Evolutionary conservation across 2,113 vertebrate species (phyloP).

Genomic region (Ibidorhyncha struthersii): DNA sequence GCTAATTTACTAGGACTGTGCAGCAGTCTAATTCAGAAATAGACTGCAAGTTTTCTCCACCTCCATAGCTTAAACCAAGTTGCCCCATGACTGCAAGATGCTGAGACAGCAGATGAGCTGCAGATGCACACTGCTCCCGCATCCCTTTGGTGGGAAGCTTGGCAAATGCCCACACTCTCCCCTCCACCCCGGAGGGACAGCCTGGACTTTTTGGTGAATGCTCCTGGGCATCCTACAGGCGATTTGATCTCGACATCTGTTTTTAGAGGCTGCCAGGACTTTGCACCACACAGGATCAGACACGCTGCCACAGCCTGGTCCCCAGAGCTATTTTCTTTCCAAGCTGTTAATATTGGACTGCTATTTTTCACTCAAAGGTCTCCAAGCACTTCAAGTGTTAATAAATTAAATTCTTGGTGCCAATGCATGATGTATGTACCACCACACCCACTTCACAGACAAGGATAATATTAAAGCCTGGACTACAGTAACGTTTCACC

Average conservation of each 20-base stretch:
- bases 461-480: not conserved
- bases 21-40: not conserved
- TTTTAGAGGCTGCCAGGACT: not conserved
- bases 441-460: too few species aligned
- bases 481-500: accelerated
- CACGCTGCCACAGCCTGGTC: not conserved
- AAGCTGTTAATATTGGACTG: not conserved
- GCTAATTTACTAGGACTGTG: not conserved
- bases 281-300: not conserved
- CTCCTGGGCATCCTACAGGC: not conserved
- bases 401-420: not conserved
- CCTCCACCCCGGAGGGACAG: not conserved
- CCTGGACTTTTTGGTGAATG: accelerated
- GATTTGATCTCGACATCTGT: accelerated
- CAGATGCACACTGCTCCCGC: not conserved
- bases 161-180: accelerated
- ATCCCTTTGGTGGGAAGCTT: not conserved
- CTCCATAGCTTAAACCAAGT: accelerated
- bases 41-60: accelerated
- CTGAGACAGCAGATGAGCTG: not conserved
- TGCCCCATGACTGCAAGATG: accelerated
- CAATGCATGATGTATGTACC: accelerated
- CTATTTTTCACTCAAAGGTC: not conserved
- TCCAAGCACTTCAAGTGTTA: accelerated
- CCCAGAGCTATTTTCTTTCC: not conserved